These are phyloP conservation scores for Drosophila barbarae DNA, from an alignment of 2,888 invertebrate species.

Conservation along the genomic window DNA sequence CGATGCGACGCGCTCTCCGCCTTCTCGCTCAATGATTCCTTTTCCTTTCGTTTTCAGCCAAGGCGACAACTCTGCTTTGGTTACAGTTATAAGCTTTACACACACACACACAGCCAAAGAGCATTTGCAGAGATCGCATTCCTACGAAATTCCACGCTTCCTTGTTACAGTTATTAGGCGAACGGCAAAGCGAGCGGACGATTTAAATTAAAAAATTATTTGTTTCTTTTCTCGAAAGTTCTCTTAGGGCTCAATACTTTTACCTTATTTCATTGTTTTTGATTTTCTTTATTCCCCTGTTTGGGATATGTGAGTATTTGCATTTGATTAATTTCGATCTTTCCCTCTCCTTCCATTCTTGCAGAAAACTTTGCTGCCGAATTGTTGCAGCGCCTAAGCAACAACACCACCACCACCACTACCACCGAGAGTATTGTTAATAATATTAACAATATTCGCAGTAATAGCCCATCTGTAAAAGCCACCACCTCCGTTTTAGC, in stretches of 20 bases:
- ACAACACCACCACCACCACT: constrained; percentile 34
- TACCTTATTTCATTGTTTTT: background rate
- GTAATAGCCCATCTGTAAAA: constrained; percentile 12
- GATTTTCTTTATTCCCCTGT: background rate
- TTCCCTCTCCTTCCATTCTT: constrained; percentile 27
- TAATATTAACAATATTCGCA: constrained; percentile 9
- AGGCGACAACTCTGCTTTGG: constrained; percentile 1
- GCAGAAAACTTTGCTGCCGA: constrained; percentile 62
- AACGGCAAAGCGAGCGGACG: constrained; percentile 6
- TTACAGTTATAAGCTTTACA: constrained; percentile 3
- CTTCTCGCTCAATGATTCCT: background rate
- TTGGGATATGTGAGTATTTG: constrained; percentile 10
- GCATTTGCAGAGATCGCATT: background rate
- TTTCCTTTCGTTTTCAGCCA: background rate
- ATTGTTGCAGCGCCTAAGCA: constrained; percentile 62
- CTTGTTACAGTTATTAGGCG: constrained; percentile 21
- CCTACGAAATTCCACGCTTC: constrained; percentile 3
- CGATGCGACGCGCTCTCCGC: background rate
- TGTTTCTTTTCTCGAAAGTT: constrained; percentile 30
- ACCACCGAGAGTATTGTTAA: constrained; percentile 20
- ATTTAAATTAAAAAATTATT: background rate
- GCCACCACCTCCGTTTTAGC: constrained; percentile 54
- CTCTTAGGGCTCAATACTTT: background rate
- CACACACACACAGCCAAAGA: no score
- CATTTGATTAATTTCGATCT: constrained; percentile 10